Evolutionary conservation across 2,113 vertebrate species (phyloP), one percentile per base, ranked within the genome.

Genomic region (Synchiropus splendidus): DNA sequence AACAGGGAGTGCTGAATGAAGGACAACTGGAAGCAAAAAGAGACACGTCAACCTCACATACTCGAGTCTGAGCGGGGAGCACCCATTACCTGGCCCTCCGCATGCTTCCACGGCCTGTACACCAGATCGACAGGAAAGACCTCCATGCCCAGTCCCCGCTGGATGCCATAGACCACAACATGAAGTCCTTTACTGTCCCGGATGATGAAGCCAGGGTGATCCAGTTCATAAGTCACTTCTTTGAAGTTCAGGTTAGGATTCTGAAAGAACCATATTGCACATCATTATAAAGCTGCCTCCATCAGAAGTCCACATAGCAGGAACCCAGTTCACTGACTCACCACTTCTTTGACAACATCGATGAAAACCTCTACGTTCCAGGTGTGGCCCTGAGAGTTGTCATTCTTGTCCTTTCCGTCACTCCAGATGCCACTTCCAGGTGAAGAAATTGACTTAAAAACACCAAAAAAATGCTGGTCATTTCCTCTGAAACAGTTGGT

Each of bases 331-430:
- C 1, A 12, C 15, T 49, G n/a, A 86, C 89, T 79, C 72, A 98
- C 95, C 75, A 97, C 78, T 72, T 98, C 95, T 74, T 99, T 99
- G 14, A 98, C 92, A 17, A 98, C 88, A 36, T 99, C 95, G 38
- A 99, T 97, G 49, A 99, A 86, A 64, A 99, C 92, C 72, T 99
- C 95, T 2, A 99, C 95, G 56, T 98, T 99, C 95, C 95, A 99
- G 1, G 92, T 94, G 69, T 95, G 93, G 9, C 84, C 86, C 84
- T 99, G 95, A 8, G 90, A 84, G 36, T 89, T 83, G 1, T 99
- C 95, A 15, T 85, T 97, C 78, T 99, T 99, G 80, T 99, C 95
- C 50, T 98, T 98, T 4, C 94, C 94, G 18, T 99, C 95, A 56
- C 95, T 99, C 95, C 95, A 99, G 75, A 99, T 97, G 10, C 95